phyloP scores from a whole-genome alignment of 2,797 vertebrate genomes.

The Esox masquinongy region DNA sequence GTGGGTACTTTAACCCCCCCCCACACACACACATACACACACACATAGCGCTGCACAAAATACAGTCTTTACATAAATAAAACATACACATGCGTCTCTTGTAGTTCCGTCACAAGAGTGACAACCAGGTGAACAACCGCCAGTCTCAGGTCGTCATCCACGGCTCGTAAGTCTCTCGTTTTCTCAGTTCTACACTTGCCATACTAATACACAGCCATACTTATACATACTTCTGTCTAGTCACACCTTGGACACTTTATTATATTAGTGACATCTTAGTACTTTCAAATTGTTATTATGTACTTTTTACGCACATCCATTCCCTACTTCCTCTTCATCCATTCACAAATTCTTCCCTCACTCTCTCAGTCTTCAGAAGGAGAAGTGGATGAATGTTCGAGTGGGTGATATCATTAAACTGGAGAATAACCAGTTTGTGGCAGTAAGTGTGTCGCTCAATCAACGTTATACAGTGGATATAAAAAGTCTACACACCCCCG shows the following conservation, averaged over 20 bases:
- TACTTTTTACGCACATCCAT: too few species aligned
- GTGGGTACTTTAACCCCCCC: slow-evolving; percentile 71
- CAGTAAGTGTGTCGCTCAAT: slow-evolving; percentile 74
- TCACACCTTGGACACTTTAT: too few species aligned
- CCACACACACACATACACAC: background rate
- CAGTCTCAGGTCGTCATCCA: slow-evolving; percentile 93
- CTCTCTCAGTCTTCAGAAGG: slow-evolving; percentile 82
- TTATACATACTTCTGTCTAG: background rate
- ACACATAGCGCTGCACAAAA: background rate
- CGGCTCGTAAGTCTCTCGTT: slow-evolving; percentile 82
- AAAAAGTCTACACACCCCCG: too few species aligned
- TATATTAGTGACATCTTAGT: too few species aligned
- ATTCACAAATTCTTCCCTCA: slow-evolving; percentile 3
- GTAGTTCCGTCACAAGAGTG: slow-evolving; percentile 95
- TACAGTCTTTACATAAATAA: background rate
- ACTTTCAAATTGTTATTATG: too few species aligned
- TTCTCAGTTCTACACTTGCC: background rate
- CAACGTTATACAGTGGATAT: too few species aligned
- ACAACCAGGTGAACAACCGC: slow-evolving; percentile 95
- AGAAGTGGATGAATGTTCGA: slow-evolving; percentile 94
- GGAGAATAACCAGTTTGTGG: slow-evolving; percentile 95
- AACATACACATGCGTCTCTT: slow-evolving; percentile 20
- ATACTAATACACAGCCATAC: background rate
- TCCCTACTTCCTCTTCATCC: background rate
- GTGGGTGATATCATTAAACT: slow-evolving; percentile 95